Evolutionary conservation across 2,888 invertebrate species (phyloP).

Genomic region (Morinoia aosen): DNA sequence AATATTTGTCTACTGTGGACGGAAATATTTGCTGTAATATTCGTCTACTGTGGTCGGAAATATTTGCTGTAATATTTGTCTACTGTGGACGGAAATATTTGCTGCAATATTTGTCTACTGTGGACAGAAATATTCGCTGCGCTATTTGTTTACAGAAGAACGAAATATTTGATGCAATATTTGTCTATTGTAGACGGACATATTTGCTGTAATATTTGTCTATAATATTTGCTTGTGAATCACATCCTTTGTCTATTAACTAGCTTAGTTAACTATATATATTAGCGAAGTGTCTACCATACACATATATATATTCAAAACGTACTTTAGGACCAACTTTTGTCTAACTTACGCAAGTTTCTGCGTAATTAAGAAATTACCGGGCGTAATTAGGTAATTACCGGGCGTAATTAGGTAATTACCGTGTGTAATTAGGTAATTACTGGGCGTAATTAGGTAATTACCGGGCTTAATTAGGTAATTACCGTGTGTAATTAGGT

Average conservation of each 20-base stretch:
- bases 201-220: neutral
- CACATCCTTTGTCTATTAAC: neutral
- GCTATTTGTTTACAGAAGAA: too few relatives aligned
- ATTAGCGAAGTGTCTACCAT: neutral
- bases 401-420: too few relatives aligned
- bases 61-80: neutral
- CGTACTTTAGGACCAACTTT: neutral
- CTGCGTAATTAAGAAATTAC: too few relatives aligned
- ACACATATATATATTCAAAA: neutral
- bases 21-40: neutral
- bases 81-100: neutral
- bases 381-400: too few relatives aligned
- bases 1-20: too few relatives aligned
- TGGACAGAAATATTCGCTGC: too few relatives aligned
- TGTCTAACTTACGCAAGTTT: neutral
- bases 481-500: too few relatives aligned
- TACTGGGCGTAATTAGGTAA: too few relatives aligned
- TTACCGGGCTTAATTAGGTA: too few relatives aligned
- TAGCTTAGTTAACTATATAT: neutral
- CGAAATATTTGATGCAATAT: neutral
- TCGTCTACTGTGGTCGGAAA: neutral
- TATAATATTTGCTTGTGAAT: constrained; percentile 1
- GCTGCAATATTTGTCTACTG: neutral
- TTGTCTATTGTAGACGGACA: neutral
- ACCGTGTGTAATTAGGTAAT: too few relatives aligned